Evolutionary conservation across 1,140 invertebrate species (phyloP).

Genomic region (Linepithema humile): DNA sequence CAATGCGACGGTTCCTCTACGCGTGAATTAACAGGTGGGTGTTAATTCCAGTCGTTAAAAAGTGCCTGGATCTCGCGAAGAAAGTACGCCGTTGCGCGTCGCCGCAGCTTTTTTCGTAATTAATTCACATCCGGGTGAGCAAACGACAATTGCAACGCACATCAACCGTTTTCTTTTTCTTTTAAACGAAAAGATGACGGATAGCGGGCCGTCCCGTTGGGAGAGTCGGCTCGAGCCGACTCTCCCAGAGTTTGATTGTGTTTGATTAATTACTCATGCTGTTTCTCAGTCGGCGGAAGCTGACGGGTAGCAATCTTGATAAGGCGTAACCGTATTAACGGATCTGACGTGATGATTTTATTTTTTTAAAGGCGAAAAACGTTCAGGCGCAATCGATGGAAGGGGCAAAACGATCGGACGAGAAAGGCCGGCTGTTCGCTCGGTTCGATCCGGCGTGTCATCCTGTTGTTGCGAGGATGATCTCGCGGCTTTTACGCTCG

Average conservation of each 20-base stretch:
- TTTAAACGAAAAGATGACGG: constrained; percentile 72
- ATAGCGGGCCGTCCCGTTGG: constrained; percentile 76
- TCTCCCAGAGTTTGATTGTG: constrained; percentile 84
- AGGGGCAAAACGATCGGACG: background rate
- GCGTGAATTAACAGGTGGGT: constrained; percentile 31
- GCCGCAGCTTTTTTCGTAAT: constrained; percentile 58
- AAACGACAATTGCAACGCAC: constrained; percentile 27
- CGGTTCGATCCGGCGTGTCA: constrained; percentile 3
- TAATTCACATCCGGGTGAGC: constrained; percentile 60
- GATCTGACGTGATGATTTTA: constrained; percentile 71
- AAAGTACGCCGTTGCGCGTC: constrained; percentile 43
- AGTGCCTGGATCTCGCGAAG: constrained; percentile 21
- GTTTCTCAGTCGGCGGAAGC: constrained; percentile 79
- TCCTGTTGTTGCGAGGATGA: background rate
- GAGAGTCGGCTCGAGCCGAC: constrained; percentile 74
- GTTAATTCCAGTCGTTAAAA: constrained; percentile 45
- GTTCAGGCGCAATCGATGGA: background rate
- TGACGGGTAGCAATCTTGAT: constrained; percentile 81
- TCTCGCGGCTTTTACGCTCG: background rate
- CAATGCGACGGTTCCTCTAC: background rate
- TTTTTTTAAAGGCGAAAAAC: constrained; percentile 56
- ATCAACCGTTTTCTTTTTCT: constrained; percentile 46
- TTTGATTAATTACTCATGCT: constrained; percentile 83
- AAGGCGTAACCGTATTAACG: constrained; percentile 82
- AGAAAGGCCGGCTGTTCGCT: background rate